phyloP scores from a whole-genome alignment of 2,113 vertebrate species.

The Microcebus murinus region DNA sequence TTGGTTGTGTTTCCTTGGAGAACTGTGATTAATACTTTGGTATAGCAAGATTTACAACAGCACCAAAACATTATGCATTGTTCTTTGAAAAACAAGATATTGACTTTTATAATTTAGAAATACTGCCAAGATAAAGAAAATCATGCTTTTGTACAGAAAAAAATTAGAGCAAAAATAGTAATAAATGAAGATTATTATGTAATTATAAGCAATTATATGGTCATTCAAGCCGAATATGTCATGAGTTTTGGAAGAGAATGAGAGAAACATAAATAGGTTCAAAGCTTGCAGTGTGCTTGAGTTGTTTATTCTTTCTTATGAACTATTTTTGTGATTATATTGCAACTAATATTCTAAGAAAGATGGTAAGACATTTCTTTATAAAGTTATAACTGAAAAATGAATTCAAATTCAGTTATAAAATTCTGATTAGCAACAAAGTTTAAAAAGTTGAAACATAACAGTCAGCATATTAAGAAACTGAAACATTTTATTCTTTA shows the following conservation, averaged over 20 bases:
- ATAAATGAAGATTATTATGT: background rate
- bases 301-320: background rate
- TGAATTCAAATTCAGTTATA: background rate
- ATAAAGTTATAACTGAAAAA: background rate
- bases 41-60: background rate
- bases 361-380: background rate
- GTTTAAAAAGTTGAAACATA: background rate
- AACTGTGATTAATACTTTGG: background rate
- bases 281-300: background rate
- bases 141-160: background rate
- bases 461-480: background rate
- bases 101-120: background rate
- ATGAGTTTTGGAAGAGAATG: background rate
- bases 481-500: background rate
- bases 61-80: background rate
- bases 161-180: background rate
- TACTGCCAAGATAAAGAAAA: background rate
- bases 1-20: background rate
- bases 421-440: background rate
- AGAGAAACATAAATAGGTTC: background rate
- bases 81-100: background rate
- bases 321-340: background rate
- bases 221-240: background rate
- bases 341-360: background rate
- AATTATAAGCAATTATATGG: background rate